Evolutionary conservation across 2,888 invertebrate genomes (phyloP).

Genomic region (Netelia virgata): DNA sequence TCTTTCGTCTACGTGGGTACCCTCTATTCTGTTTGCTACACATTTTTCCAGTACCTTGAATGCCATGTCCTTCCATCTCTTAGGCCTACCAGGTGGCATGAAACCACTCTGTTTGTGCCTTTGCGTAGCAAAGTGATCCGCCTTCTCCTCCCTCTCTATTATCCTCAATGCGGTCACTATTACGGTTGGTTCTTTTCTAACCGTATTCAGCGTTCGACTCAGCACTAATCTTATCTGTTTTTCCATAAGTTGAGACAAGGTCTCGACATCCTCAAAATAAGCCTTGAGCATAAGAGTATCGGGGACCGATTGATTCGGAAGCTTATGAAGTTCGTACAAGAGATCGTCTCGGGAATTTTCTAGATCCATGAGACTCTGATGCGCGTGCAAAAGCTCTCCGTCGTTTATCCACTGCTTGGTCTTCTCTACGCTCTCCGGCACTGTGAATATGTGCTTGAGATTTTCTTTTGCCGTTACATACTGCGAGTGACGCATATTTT

Average conservation of each 20-base stretch:
- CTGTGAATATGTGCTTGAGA: conserved; percentile 98
- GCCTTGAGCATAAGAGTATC: conserved; percentile 97
- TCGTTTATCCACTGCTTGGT: conserved; percentile 97
- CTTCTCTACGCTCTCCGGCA: conserved; percentile 97
- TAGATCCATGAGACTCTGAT: conserved; percentile 96
- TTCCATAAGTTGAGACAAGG: conserved; percentile 94
- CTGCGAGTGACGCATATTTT: conserved; percentile 97
- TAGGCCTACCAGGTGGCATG: conserved; percentile 97
- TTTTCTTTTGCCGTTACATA: conserved; percentile 99
- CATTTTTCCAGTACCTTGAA: conserved; percentile 93
- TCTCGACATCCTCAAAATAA: conserved; percentile 98
- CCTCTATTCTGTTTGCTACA: conserved; percentile 95
- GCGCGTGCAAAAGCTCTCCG: conserved; percentile 97
- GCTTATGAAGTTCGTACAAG: conserved; percentile 96
- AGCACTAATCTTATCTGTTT: conserved; percentile 96
- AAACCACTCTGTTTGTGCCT: conserved; percentile 94
- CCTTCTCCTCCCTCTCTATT: conserved; percentile 98
- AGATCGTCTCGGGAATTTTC: conserved; percentile 99
- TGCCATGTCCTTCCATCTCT: conserved; percentile 94
- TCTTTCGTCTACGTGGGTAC: conserved; percentile 97
- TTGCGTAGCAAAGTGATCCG: conserved; percentile 94
- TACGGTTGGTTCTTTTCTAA: conserved; percentile 96
- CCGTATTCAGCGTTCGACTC: conserved; percentile 96
- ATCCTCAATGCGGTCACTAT: conserved; percentile 98
- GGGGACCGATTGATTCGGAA: conserved; percentile 95